phyloP scores from a whole-genome alignment of 2,113 vertebrate genomes.

The Aramus guarauna region DNA sequence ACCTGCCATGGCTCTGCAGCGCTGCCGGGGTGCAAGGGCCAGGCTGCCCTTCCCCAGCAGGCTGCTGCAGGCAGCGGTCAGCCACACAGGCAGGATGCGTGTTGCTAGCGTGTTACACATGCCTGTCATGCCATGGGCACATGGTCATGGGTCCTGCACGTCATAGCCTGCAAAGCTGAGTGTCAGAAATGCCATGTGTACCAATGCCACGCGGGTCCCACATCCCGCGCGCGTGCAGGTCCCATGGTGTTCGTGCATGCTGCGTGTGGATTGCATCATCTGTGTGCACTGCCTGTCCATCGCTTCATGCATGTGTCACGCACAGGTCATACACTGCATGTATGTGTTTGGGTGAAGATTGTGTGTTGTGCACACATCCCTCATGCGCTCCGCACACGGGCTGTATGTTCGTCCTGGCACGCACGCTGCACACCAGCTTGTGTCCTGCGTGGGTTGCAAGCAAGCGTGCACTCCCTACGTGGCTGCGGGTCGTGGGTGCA shows the following conservation, averaged over 20 bases:
- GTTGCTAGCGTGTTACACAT: not conserved
- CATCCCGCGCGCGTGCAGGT: not conserved
- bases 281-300: not conserved
- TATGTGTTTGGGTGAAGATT: fast-evolving
- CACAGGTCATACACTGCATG: fast-evolving
- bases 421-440: fast-evolving
- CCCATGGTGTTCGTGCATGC: fast-evolving
- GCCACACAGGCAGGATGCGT: fast-evolving
- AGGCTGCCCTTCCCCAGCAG: not conserved
- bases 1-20: not conserved
- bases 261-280: not conserved
- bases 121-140: not conserved
- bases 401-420: fast-evolving
- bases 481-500: not conserved
- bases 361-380: fast-evolving
- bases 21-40: not conserved
- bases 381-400: fast-evolving
- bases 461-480: fast-evolving
- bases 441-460: not conserved
- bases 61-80: not conserved
- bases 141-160: fast-evolving
- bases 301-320: fast-evolving
- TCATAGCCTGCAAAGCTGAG: not conserved
- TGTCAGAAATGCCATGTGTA: not conserved
- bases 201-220: not conserved